Evolutionary conservation across 2,797 vertebrate species (phyloP).

Genomic region (Argentina silus): DNA sequence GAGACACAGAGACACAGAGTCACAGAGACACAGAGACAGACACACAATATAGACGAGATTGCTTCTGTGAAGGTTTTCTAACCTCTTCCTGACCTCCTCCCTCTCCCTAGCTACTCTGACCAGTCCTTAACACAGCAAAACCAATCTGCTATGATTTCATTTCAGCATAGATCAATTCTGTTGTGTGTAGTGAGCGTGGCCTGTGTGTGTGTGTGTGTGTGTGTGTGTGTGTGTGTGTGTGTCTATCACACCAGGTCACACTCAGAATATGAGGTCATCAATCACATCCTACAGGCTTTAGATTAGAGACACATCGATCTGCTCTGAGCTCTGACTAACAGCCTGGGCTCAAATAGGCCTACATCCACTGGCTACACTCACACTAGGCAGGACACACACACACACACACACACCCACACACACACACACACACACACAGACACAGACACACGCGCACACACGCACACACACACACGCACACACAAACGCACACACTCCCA

Average conservation of each 20-base stretch:
- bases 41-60: constrained; percentile 50
- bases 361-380: constrained; percentile 7
- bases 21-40: constrained; percentile 16
- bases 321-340: constrained; percentile 66
- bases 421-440: constrained; percentile 1
- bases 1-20: neutral
- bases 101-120: constrained; percentile 40
- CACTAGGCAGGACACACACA: constrained; percentile 53
- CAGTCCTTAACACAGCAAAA: constrained; percentile 49
- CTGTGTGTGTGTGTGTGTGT: constrained; percentile 34
- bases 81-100: constrained; percentile 47
- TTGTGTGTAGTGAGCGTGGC: constrained; percentile 44
- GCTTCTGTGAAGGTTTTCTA: constrained; percentile 58
- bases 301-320: constrained; percentile 73
- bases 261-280: constrained; percentile 72
- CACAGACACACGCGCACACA: constrained; percentile 26
- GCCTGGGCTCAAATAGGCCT: constrained; percentile 55
- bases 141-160: constrained; percentile 68
- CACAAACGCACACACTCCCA: constrained; percentile 28
- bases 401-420: constrained; percentile 2
- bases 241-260: constrained; percentile 43
- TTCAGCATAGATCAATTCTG: constrained; percentile 58
- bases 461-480: constrained; percentile 36
- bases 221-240: constrained; percentile 26
- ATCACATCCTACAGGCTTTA: constrained; percentile 68